Evolutionary conservation across 2,797 vertebrate genomes (phyloP), one percentile per base, ranked within the genome.

Genomic region (Atherinosoma microstoma): DNA sequence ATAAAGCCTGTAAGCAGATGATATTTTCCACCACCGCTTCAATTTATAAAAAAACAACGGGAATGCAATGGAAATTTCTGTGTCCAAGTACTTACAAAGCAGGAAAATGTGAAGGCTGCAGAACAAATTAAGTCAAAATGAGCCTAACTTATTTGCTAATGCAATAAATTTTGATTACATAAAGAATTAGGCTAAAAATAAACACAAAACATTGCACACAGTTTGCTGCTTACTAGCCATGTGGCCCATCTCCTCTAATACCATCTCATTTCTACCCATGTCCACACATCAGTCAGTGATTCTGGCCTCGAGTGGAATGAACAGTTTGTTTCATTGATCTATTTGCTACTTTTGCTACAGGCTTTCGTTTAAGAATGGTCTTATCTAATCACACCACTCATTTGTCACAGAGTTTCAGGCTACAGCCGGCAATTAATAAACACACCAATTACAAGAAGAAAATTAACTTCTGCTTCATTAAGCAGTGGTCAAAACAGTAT

Each of bases 351-450:
- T 82, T 75, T 69, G 63, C 82, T 71, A 75, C 81, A 82, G 80
- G 83, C 82, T 24, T 86, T 74, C 66, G 64, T 83, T 90, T 89
- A 80, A 83, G 82, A 70, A 75, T 0, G 59, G 57, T 71, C 85
- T 90, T 86, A 92, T 92, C 86, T 88, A 84, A 93, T 92, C 87
- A 84, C 87, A 75, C 61, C 61, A n/a, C 68, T 87, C 73, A 86
- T 91, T 87, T 87, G 91, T 87, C 76, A 86, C 83, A 67, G 75
- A 62, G 79, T 75, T 83, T 75, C 82, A 47, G n/a, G 69, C 76
- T 38, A 67, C 79, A 71, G 65, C 72, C 65, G 51, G 73, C 85
- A 82, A 90, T 89, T 90, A 89, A 92, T 89, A 87, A 78, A 86
- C 85, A 81, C 82, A 85, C 65, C 79, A 84, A 88, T 90, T 91